phyloP scores from a whole-genome alignment of 2,888 invertebrate species.

The Coleophora deauratella region DNA sequence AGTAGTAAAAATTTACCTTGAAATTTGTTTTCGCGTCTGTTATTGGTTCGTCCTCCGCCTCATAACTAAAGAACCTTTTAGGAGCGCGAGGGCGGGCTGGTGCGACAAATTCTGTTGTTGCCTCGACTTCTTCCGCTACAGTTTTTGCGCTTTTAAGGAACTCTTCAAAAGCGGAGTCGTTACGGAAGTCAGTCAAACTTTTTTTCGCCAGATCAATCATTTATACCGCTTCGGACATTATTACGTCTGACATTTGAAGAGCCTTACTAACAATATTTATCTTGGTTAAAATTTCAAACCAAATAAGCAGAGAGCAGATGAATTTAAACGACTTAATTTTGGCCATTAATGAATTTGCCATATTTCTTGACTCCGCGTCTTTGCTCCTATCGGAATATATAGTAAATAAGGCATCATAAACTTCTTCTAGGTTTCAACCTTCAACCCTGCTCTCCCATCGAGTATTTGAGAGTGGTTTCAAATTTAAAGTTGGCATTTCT shows the following conservation, averaged over 20 bases:
- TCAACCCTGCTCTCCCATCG: slow-evolving; percentile 11
- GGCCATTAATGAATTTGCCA: slow-evolving; percentile 14
- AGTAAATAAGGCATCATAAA: slow-evolving; percentile 26
- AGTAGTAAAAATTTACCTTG: too few species aligned
- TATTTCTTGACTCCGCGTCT: slow-evolving; percentile 16
- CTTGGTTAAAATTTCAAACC: slow-evolving; percentile 26
- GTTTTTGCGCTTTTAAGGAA: too few species aligned
- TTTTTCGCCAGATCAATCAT: too few species aligned
- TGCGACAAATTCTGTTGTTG: too few species aligned
- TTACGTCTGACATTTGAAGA: slow-evolving; percentile 10
- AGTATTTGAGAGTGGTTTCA: slow-evolving; percentile 9
- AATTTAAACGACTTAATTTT: slow-evolving; percentile 18
- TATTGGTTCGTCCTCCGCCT: too few species aligned
- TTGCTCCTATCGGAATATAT: slow-evolving; percentile 13
- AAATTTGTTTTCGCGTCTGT: too few species aligned
- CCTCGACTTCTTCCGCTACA: too few species aligned
- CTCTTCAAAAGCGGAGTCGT: too few species aligned
- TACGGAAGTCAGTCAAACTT: too few species aligned
- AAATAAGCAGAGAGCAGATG: slow-evolving; percentile 26
- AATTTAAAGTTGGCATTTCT: slow-evolving; percentile 15
- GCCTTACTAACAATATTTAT: slow-evolving; percentile 16
- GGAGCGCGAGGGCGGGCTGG: too few species aligned
- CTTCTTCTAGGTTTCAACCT: slow-evolving; percentile 22
- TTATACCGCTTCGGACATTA: too few species aligned
- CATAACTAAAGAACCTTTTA: too few species aligned